Base-by-base conservation (phyloP, 1,140 invertebrate species). In the Odontomachus brunneus region DNA sequence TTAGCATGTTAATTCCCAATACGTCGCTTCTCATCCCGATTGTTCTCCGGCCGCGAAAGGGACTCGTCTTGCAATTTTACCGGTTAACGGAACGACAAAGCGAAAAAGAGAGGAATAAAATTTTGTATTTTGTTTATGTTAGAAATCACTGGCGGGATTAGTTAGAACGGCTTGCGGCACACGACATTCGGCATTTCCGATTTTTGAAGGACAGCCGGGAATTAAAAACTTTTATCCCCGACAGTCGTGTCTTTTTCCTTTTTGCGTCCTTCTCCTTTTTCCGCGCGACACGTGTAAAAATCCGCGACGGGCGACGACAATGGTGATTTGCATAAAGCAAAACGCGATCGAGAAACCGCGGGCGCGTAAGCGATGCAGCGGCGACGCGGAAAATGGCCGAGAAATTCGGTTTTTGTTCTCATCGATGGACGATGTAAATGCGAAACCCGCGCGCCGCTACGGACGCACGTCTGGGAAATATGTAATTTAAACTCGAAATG, bases 401-500 rank as follows among this genome's bases (percentile, higher is more conserved):
- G 75, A 80, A 80, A 80, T 80, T 80, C 65, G 69, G 57, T 82
- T 82, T 82, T 82, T 74, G 55, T 82, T 74, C 69, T 74, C 78
- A 82, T 82, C 78, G 78, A 82, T 82, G 78, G 78, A 63, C 78
- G 78, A 82, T 62, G 65, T 71, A 71, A 71, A 80, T 69, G 78
- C 69, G 69, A 74, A 62, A 74, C 60, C 49, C 38, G 33, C 55
- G 78, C 78, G 78, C 75, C 33, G 65, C 65, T 69, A 80, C 65
- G 65, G 51, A 22, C 62, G n/a, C 19, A 59, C 82, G 82, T 80
- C 74, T 65, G 55, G 82, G 73, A 81, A 80, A 74, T 67, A 81
- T 67, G 76, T 82, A 82, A 81, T 84, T 82, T 67, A 72, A 82
- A 82, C 83, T 81, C 76, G 66, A 78, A 84, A 84, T 84, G 76